phyloP scores from a whole-genome alignment of 2,113 vertebrate genomes.

The Pituophis catenifer region DNA sequence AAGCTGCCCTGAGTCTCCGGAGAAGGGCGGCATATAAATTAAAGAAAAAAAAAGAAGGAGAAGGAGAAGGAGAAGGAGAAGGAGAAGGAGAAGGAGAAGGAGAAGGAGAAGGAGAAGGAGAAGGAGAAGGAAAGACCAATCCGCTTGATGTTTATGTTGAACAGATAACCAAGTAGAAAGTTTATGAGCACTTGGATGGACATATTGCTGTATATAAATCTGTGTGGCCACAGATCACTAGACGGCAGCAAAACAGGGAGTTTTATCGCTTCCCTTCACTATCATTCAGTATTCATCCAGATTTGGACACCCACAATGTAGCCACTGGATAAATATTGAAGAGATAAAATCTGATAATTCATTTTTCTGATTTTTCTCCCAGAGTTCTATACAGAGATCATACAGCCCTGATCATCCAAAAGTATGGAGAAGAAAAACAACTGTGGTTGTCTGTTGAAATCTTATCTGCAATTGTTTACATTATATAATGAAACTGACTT shows the following conservation, averaged over 20 bases:
- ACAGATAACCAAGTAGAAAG: neutral
- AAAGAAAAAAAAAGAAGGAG: no score
- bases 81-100: no score
- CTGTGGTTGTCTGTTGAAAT: neutral
- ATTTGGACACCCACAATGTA: neutral
- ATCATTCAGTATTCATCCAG: neutral
- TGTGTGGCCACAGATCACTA: neutral
- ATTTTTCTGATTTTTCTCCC: neutral
- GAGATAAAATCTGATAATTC: neutral
- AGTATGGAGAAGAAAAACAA: neutral
- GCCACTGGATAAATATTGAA: neutral
- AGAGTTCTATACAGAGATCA: neutral
- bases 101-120: neutral
- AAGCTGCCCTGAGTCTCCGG: no score
- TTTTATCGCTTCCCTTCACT: neutral
- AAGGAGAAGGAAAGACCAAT: neutral
- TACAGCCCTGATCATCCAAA: neutral
- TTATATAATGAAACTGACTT: neutral
- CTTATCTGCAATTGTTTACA: neutral
- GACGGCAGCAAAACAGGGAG: neutral
- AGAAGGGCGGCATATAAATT: no score
- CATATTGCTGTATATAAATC: neutral
- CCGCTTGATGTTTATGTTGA: neutral
- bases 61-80: no score
- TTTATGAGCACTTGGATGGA: neutral